Percentiles rank a stretch among this genome's conserved stretches.
Evolutionary conservation across 2,888 invertebrate genomes (phyloP).

Genomic region (Perizoma flavofasciatum): DNA sequence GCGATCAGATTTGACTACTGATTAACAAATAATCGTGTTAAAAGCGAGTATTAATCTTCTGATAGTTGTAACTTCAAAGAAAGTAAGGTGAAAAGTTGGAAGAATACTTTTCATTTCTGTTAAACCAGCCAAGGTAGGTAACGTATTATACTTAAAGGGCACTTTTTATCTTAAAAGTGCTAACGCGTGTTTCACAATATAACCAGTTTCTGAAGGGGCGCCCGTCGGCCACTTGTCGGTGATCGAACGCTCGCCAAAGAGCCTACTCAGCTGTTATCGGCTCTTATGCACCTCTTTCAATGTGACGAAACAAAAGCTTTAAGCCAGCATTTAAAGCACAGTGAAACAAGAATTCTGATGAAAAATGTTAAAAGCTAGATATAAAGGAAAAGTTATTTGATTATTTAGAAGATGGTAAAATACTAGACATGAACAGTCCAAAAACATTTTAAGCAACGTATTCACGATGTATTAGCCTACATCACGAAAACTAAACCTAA

Average conservation of each 20-base stretch:
- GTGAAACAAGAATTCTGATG: background rate
- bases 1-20: too few relatives aligned
- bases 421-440: too few relatives aligned
- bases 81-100: too few relatives aligned
- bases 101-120: background rate
- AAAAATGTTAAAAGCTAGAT: slow-evolving; percentile 5
- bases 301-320: slow-evolving; percentile 44
- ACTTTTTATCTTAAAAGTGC: slow-evolving; percentile 25
- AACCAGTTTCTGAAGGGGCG: slow-evolving; percentile 29
- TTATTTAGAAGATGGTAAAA: too few relatives aligned
- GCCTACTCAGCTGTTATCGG: slow-evolving; percentile 69
- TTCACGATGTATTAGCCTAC: too few relatives aligned
- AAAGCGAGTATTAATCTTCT: too few relatives aligned
- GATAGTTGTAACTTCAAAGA: too few relatives aligned
- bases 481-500: too few relatives aligned
- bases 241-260: slow-evolving; percentile 68
- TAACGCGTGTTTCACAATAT: slow-evolving; percentile 41
- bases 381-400: too few relatives aligned
- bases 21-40: too few relatives aligned
- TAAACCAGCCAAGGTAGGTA: background rate
- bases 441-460: too few relatives aligned
- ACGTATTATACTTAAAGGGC: slow-evolving; percentile 12
- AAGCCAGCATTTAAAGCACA: slow-evolving; percentile 28
- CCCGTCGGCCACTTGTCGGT: slow-evolving; percentile 53
- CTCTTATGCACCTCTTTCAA: slow-evolving; percentile 50